phyloP scores from a whole-genome alignment of 30 jellyfish, hydroid and myxozoan genomes.

The Mastigias papua region DNA sequence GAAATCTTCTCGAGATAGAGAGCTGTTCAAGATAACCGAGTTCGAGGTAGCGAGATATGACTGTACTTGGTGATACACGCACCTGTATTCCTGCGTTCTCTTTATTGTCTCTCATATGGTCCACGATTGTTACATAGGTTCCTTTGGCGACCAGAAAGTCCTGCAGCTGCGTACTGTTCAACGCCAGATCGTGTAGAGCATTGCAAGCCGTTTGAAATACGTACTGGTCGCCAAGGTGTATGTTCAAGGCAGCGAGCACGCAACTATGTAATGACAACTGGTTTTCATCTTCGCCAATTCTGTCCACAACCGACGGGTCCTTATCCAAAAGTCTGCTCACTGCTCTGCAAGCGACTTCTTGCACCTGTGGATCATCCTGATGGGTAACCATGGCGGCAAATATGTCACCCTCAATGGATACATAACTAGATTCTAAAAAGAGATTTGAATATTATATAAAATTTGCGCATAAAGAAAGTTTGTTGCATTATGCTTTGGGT shows the following conservation, averaged over 20 bases:
- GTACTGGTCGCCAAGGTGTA: slow-evolving; percentile 75
- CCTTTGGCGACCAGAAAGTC: slow-evolving; percentile 84
- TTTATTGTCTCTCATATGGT: slow-evolving; percentile 62
- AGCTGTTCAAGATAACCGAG: too few relatives aligned
- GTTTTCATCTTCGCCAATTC: slow-evolving; percentile 89
- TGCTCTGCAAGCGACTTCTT: slow-evolving; percentile 86
- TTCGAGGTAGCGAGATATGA: too few relatives aligned
- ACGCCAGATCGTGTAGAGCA: slow-evolving; percentile 82
- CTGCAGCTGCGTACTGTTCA: slow-evolving; percentile 66
- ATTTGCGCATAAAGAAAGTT: not conserved
- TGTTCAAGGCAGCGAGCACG: slow-evolving; percentile 83
- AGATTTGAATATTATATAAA: not conserved
- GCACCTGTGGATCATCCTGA: slow-evolving; percentile 84
- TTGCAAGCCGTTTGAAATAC: slow-evolving; percentile 89
- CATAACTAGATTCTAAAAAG: slow-evolving; percentile 63
- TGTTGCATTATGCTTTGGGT: too few relatives aligned
- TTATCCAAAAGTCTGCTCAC: slow-evolving; percentile 59
- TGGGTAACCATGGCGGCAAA: slow-evolving; percentile 73
- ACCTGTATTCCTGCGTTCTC: slow-evolving; percentile 65
- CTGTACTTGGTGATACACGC: not conserved
- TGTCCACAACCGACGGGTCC: slow-evolving; percentile 47
- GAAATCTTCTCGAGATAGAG: too few relatives aligned
- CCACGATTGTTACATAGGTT: slow-evolving; percentile 73
- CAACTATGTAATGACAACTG: slow-evolving; percentile 80
- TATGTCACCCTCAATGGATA: slow-evolving; percentile 61